These are phyloP conservation scores for Aphodius sticticus DNA, from an alignment of 2,888 invertebrate genomes.

Conservation along the genomic window DNA sequence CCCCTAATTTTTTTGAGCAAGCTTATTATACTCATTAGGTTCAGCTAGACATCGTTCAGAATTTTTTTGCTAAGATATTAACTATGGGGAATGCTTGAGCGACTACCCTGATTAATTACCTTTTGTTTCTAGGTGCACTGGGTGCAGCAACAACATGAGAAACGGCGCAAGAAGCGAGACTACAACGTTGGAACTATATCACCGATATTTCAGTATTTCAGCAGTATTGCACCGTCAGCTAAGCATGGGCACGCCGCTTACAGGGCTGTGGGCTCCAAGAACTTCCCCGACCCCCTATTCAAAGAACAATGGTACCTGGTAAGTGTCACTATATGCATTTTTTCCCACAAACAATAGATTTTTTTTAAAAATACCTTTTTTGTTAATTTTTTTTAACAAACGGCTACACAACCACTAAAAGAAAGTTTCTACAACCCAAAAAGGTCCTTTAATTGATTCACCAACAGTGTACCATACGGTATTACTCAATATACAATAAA, in stretches of 20 bases:
- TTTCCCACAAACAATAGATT: no score
- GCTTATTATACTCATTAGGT: no score
- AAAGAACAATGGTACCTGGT: constrained; percentile 98
- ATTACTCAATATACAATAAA: no score
- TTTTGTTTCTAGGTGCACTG: constrained; percentile 76
- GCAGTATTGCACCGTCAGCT: constrained; percentile 61
- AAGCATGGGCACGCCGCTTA: constrained; percentile 59
- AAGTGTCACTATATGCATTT: no score
- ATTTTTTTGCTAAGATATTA: no score
- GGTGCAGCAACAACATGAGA: constrained; percentile 95
- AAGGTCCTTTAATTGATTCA: no score
- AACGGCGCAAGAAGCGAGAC: constrained; percentile 87
- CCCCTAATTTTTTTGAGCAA: no score
- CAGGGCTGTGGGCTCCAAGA: constrained; percentile 60
- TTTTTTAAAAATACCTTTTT: constrained; percentile 42
- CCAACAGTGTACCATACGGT: no score
- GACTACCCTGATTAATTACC: not conserved
- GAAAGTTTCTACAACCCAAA: no score
- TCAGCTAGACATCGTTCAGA: no score
- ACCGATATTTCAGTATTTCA: constrained; percentile 61
- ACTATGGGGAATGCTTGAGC: not conserved
- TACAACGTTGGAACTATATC: constrained; percentile 67
- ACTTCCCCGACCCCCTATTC: constrained; percentile 91
- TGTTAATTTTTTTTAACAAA: not conserved
- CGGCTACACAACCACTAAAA: no score